Evolutionary conservation across 2,888 invertebrate species (phyloP).

Genomic region (Apamea monoglypha): DNA sequence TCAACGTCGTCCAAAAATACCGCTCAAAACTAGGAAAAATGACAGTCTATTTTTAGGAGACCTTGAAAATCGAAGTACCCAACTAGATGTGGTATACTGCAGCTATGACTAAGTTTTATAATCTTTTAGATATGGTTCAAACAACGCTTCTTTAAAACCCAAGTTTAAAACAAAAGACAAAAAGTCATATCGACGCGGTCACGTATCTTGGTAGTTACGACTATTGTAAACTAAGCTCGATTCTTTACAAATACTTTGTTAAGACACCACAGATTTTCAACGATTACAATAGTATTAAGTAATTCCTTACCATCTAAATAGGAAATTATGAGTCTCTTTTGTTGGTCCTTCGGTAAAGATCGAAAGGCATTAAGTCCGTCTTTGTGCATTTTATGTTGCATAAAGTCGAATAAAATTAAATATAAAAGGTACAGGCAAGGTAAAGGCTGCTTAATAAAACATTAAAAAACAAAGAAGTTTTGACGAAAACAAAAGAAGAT

Average conservation of each 20-base stretch:
- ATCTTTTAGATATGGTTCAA: slow-evolving; percentile 8
- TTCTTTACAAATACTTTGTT: slow-evolving; percentile 39
- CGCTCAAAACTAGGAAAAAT: not conserved
- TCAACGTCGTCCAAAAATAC: not conserved
- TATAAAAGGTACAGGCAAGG: not conserved
- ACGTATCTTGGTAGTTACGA: slow-evolving; percentile 24
- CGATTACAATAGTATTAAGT: not conserved
- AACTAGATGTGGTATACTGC: not conserved
- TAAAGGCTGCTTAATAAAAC: too few relatives aligned
- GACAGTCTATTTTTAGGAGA: not conserved
- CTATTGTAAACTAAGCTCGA: slow-evolving; percentile 1
- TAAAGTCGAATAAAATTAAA: not conserved
- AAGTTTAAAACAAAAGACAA: slow-evolving; percentile 16
- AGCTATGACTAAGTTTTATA: slow-evolving; percentile 1
- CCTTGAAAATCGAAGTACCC: slow-evolving; percentile 6
- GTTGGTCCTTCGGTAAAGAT: not conserved
- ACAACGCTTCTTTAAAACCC: slow-evolving; percentile 2
- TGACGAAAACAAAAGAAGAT: not conserved
- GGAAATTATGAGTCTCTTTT: not conserved
- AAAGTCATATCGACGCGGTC: slow-evolving; percentile 26
- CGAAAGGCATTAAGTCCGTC: not conserved
- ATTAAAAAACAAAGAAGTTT: not conserved
- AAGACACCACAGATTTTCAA: not conserved
- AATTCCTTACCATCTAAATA: not conserved
- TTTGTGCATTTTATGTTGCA: not conserved